These are phyloP conservation scores for Adoxophyes honmai DNA, from an alignment of 1,140 invertebrate species.

Conservation along the genomic window DNA sequence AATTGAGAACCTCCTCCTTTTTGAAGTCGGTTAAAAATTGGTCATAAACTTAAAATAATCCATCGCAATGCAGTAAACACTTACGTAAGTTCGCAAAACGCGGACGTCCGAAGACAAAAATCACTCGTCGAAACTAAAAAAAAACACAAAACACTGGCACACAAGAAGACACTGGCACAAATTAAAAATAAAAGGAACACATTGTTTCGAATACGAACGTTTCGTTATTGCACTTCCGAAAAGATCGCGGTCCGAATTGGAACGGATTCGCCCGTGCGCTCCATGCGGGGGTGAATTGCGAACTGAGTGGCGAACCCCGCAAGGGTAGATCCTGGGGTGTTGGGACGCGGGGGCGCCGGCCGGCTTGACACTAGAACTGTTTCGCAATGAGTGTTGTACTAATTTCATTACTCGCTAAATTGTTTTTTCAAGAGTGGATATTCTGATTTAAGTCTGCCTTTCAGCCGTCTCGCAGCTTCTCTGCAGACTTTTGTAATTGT, in stretches of 20 bases:
- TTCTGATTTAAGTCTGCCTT: too few species aligned
- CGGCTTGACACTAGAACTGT: slow-evolving; percentile 10
- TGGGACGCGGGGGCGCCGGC: background rate
- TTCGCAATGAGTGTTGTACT: slow-evolving; percentile 15
- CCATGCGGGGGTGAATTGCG: slow-evolving; percentile 30
- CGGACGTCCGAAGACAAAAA: slow-evolving; percentile 36
- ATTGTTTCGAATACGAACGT: slow-evolving; percentile 45
- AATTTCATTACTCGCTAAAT: slow-evolving; percentile 10
- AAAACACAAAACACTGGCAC: slow-evolving; percentile 27
- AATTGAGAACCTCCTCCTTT: too few species aligned
- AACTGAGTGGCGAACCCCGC: slow-evolving; percentile 36
- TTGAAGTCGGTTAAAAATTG: too few species aligned
- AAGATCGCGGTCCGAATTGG: slow-evolving; percentile 41
- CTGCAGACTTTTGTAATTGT: too few species aligned
- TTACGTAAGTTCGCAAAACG: slow-evolving; percentile 64
- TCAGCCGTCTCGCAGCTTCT: too few species aligned
- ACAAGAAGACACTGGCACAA: slow-evolving; percentile 19
- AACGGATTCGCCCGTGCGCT: slow-evolving; percentile 25
- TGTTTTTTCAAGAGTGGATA: background rate
- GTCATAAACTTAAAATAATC: slow-evolving; percentile 24
- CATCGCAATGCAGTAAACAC: slow-evolving; percentile 67
- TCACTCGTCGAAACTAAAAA: slow-evolving; percentile 34
- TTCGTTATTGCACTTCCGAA: slow-evolving; percentile 64
- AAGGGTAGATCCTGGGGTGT: background rate
- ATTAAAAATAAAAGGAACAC: slow-evolving; percentile 24